Conservation (phyloP, 2,888 invertebrate species). For the Tenodera sinensis region DNA sequence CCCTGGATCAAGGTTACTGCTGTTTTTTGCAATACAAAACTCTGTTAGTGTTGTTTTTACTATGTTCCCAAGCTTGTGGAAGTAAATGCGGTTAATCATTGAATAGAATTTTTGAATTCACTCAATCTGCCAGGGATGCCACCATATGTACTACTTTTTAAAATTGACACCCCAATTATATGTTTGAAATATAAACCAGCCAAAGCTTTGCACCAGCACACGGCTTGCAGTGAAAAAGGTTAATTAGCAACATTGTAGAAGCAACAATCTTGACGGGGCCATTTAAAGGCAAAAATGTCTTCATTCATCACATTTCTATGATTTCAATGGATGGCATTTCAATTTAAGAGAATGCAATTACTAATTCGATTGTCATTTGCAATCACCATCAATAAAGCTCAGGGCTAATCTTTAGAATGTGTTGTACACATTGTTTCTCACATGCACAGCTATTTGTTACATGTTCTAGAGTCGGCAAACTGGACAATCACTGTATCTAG, state of each 20-base stretch:
- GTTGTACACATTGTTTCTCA: neutral
- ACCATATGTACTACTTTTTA: constrained; percentile 30
- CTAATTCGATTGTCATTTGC: neutral
- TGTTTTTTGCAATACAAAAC: too few relatives aligned
- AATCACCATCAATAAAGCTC: constrained; percentile 9
- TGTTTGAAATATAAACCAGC: constrained; percentile 30
- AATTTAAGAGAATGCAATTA: neutral
- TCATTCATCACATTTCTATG: constrained; percentile 9
- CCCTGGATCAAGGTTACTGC: too few relatives aligned
- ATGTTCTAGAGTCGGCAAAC: neutral
- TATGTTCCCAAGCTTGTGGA: too few relatives aligned
- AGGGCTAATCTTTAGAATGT: constrained; percentile 12
- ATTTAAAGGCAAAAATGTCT: constrained; percentile 6
- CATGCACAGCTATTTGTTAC: constrained; percentile 14
- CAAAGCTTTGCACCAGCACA: constrained; percentile 36
- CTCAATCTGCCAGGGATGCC: constrained; percentile 31
- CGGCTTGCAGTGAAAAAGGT: constrained; percentile 28
- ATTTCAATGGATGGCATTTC: constrained; percentile 1
- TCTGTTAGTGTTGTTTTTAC: too few relatives aligned
- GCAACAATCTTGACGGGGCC: constrained; percentile 14
- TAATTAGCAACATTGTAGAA: constrained; percentile 7
- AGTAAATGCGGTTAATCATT: constrained; percentile 25
- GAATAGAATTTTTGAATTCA: constrained; percentile 36
- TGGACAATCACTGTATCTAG: too few relatives aligned
- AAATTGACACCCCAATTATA: constrained; percentile 33